Evolutionary conservation across 2,797 vertebrate genomes (phyloP), one percentile per base, ranked within the genome.

Genomic region (Coregonus suidteri): DNA sequence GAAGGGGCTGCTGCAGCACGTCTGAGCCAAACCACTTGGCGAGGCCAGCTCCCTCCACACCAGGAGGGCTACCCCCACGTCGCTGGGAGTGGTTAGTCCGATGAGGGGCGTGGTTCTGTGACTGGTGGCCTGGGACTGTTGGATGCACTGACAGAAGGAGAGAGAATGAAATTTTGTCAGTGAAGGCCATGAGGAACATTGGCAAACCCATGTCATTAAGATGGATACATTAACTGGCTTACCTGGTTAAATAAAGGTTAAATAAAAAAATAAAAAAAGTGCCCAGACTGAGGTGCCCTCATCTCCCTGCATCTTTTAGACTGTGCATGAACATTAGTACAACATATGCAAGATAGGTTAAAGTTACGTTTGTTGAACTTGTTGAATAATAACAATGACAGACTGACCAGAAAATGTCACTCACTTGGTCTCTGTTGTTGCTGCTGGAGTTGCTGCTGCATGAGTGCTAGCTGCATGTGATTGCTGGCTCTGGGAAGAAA

Each of bases 21-120:
- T 99, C 98, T 0, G 97, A 96, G 70, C 98, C 98, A 88, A 99
- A 99, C 98, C 98, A 99, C 68, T 99, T 98, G 25, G 98, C 94
- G 1, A 99, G 95, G 83, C 96, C 97, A 59, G 96, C 59, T 25
- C 25, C 59, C 59, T 20, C 59, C 59, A 64, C 59, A 0, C 59
- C 94, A 6, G 97, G 96, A 65, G 97, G 97, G 83, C 95, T 94
- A 37, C 94, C 95, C 9, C 95, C 94, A 51, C 96, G 96, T 86
- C 90, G 90, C 88, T 96, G 93, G 69, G 95, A 92, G 76, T 95
- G 95, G 62, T 91, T 91, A 25, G 91, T 93, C 86, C 94, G 92
- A 89, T 96, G 96, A 77, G 94, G 92, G 82, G 95, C 94, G 62
- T 96, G 94, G 88, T 91, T 94, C 80, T 94, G 95, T 78, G 95